phyloP scores from a whole-genome alignment of 2,888 invertebrate species.

The Euproctis similis region DNA sequence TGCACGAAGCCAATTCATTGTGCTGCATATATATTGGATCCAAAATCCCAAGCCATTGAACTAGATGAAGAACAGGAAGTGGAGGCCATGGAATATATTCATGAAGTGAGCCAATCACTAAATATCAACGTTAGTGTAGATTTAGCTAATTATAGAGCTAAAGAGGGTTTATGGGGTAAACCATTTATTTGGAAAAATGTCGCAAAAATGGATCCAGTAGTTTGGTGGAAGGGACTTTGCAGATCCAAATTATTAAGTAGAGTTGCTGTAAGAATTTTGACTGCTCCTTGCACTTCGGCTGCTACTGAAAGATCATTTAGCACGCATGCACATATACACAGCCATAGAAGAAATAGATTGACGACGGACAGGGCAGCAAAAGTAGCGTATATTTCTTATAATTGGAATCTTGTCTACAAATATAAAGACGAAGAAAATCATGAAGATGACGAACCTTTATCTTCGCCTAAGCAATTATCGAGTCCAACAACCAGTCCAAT shows the following conservation, averaged over 20 bases:
- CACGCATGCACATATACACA: constrained; percentile 13
- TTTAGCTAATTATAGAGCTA: constrained; percentile 17
- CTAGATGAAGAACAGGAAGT: constrained; percentile 14
- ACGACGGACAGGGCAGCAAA: constrained; percentile 7
- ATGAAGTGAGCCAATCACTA: constrained; percentile 11
- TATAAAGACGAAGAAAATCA: constrained; percentile 7
- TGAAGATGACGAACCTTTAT: constrained; percentile 6
- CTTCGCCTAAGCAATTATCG: constrained; percentile 4
- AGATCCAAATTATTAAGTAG: no score
- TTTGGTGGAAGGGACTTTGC: constrained; percentile 10
- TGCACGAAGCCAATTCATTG: no score
- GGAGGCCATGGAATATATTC: no score
- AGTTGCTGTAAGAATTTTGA: constrained; percentile 16
- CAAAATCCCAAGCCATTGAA: constrained; percentile 16
- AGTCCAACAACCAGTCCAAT: constrained; percentile 5
- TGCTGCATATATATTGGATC: constrained; percentile 17
- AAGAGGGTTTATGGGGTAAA: constrained; percentile 13
- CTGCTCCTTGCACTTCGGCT: constrained; percentile 18
- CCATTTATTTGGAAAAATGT: constrained; percentile 13
- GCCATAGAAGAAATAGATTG: constrained; percentile 17
- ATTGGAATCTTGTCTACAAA: constrained; percentile 2
- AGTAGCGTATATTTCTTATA: not conserved
- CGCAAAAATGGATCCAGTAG: constrained; percentile 9
- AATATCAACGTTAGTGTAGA: constrained; percentile 12
- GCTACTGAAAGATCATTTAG: constrained; percentile 16